Conservation (phyloP, 2,888 invertebrate genomes). For the Pomacea canaliculata region DNA sequence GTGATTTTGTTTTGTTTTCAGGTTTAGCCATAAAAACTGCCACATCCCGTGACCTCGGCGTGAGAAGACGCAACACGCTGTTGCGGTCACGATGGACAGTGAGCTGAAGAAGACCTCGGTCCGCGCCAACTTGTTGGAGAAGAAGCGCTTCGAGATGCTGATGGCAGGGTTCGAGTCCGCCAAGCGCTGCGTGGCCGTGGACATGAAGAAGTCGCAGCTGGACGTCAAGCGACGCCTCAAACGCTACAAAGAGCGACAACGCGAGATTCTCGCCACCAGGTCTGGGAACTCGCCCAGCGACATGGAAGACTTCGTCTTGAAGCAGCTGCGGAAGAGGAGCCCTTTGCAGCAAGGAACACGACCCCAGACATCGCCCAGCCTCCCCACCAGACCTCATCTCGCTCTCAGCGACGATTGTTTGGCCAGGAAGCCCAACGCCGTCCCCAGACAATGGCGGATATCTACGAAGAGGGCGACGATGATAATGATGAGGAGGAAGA, state of each 20-base stretch:
- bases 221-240: conserved; percentile 33
- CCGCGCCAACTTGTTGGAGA: conserved; percentile 28
- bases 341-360: not conserved
- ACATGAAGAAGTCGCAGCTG: conserved; percentile 35
- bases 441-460: not conserved
- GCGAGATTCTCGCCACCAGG: conserved; percentile 28
- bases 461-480: not conserved
- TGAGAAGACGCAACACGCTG: no score
- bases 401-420: not conserved
- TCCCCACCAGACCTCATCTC: conserved; percentile 10
- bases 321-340: conserved; percentile 9
- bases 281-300: not conserved
- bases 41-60: no score
- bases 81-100: conserved; percentile 27
- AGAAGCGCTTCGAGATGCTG: conserved; percentile 28
- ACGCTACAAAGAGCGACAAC: conserved; percentile 33
- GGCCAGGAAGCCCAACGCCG: not conserved
- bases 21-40: no score
- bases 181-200: conserved; percentile 31
- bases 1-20: no score
- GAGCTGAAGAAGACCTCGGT: conserved; percentile 30
- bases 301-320: conserved; percentile 28
- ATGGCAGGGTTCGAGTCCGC: conserved; percentile 28
- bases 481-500: conserved; percentile 20
- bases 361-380: conserved; percentile 6